A percentile compares a stretch with the other conserved stretches of the same genome.
Evolutionary conservation across 2,113 vertebrate species (phyloP).

Genomic region (Eupsittula cactorum): DNA sequence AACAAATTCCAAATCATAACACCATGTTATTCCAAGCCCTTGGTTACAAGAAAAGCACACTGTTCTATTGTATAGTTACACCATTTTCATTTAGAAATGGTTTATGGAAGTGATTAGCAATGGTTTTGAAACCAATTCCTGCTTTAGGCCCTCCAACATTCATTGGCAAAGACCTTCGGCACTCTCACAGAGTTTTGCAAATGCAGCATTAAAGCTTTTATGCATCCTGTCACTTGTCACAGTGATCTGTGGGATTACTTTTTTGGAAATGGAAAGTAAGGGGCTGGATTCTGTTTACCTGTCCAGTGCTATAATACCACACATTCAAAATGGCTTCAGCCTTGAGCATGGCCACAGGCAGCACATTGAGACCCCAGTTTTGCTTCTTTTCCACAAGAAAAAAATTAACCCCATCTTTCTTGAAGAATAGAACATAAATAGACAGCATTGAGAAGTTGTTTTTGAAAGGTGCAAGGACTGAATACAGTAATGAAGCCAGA

Average conservation of each 20-base stretch:
- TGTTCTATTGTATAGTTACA: neutral
- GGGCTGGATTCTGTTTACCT: neutral
- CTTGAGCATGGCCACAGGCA: neutral
- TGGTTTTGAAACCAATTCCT: neutral
- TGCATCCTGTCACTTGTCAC: neutral
- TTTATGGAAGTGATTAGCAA: neutral
- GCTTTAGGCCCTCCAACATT: neutral
- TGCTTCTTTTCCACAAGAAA: neutral
- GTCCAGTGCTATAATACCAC: neutral
- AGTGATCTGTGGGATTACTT: neutral
- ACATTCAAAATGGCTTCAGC: neutral
- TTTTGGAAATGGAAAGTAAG: slow-evolving; percentile 17
- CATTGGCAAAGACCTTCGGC: neutral
- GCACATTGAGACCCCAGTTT: neutral
- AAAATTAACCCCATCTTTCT: neutral
- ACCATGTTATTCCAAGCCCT: neutral
- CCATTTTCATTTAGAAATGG: neutral
- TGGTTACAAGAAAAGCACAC: neutral
- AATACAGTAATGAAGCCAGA: neutral
- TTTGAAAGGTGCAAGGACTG: neutral
- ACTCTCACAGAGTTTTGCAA: slow-evolving; percentile 7
- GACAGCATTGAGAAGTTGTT: neutral
- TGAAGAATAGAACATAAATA: neutral
- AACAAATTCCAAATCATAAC: neutral
- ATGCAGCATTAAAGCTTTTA: neutral